Conservation (phyloP, 2,797 vertebrate genomes). For the Hypotaenidia okinawae region DNA sequence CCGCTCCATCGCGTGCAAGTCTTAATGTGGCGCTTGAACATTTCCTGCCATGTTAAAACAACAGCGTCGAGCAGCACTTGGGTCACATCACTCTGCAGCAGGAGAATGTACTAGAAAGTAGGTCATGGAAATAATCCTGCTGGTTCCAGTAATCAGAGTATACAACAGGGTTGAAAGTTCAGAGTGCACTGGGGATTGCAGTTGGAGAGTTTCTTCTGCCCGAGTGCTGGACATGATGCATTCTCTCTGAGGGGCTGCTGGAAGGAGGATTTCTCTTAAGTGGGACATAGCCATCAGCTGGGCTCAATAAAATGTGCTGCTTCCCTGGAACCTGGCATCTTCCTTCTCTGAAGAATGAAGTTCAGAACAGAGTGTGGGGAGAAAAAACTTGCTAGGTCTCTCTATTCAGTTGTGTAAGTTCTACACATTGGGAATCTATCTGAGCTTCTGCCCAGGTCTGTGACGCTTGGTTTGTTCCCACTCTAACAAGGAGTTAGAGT, state of each 20-base stretch:
- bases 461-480: not conserved
- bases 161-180: constrained; percentile 71
- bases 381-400: not conserved
- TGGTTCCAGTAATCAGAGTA: constrained; percentile 75
- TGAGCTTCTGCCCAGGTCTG: not conserved
- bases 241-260: not conserved
- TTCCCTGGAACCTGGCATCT: not conserved
- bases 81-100: constrained; percentile 24
- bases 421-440: not conserved
- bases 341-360: not conserved
- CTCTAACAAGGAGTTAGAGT: not conserved
- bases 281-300: not conserved
- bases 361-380: not conserved
- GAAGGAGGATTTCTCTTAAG: not conserved
- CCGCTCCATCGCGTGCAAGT: not conserved
- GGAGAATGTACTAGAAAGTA: constrained; percentile 64
- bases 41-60: not conserved
- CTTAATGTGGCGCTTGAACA: not conserved
- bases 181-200: constrained; percentile 48
- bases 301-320: not conserved
- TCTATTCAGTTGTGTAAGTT: not conserved
- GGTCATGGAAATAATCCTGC: constrained; percentile 72
- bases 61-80: not conserved
- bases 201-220: constrained; percentile 9
- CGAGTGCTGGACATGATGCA: not conserved